Evolutionary conservation across 2,888 invertebrate species (phyloP), one percentile per base, ranked within the genome.

Genomic region (Lapara coniferarum): DNA sequence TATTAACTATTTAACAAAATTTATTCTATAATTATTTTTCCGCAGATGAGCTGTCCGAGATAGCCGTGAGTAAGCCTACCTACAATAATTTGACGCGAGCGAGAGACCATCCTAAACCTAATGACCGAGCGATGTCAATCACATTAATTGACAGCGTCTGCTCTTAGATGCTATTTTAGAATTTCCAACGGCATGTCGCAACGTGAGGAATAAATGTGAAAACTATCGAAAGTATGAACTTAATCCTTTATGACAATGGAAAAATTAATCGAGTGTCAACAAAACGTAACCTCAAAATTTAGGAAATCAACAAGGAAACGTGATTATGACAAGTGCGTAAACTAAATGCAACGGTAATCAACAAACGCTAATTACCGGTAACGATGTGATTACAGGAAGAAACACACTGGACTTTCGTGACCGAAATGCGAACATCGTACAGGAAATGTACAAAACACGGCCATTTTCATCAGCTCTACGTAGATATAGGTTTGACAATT

Each of bases 41-140:
- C 46, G 19, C 49, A 19, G 63, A 19, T 49, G n/a, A 63, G 8
- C 76, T 78, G 75, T 78, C 81, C 78, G 73, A 81, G 75, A 82
- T 83, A 59, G 37, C 55, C 16, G 59, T 59, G 79, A 72, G 78
- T 79, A 81, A 80, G 70, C 77, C 77, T 77, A 75, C 72, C 77
- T 76, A 76, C 75, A 77, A 37, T 37, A 37, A 63, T 63, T 63
- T 63, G 46, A 63, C 63, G 63, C 63, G 63, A 49, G 63, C 63
- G 19, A 63, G 63, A 63, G 63, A 49, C 19, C 71, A 74, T 75
- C 75, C 73, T 76, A 79, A 73, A 79, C 85, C 84, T 92, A 92
- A 92, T 89, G 92, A 91, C 89, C 88, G 81, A 85, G 82, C 84
- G 84, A 81, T 90, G 92, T 92, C 92, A 91, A 92, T 92, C 92